Conservation (phyloP, 2,797 vertebrate genomes). For the Podarcis siculus region DNA sequence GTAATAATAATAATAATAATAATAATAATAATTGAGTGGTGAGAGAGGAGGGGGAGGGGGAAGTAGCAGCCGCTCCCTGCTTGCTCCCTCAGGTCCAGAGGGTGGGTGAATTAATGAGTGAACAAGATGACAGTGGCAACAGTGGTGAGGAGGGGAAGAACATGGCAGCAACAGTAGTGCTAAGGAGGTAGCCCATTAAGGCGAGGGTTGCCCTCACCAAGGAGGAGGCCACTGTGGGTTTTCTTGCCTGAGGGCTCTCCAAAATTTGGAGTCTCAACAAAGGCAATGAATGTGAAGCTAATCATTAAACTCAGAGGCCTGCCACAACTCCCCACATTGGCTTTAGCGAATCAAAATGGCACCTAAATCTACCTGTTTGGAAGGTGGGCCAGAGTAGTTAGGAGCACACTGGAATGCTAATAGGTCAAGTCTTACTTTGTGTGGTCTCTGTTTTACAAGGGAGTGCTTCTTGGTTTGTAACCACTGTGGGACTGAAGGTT, state of each 20-base stretch:
- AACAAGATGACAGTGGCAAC: not conserved
- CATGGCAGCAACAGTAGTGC: not conserved
- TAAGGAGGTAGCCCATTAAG: not conserved
- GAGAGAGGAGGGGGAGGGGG: not conserved
- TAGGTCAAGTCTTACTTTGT: conserved; percentile 66
- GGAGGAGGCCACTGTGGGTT: not conserved
- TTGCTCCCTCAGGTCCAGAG: not conserved
- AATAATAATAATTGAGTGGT: not conserved
- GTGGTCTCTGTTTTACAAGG: conserved; percentile 38
- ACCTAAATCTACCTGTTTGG: not conserved
- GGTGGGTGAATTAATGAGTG: not conserved
- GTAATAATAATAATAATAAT: no score
- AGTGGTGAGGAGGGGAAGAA: not conserved
- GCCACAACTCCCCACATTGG: not conserved
- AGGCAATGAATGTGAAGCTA: not conserved
- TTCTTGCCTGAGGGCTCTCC: not conserved
- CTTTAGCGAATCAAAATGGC: not conserved
- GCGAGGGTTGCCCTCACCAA: not conserved
- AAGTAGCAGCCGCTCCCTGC: not conserved
- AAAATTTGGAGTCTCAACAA: not conserved
- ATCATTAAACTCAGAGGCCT: not conserved
- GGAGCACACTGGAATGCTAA: not conserved
- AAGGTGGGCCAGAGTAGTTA: not conserved
- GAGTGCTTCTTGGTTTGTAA: conserved; percentile 48
- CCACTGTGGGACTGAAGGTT: conserved; percentile 52